Evolutionary conservation across 2,797 vertebrate genomes (phyloP), one percentile per base, ranked within the genome.

Genomic region (Sylvilagus floridanus): DNA sequence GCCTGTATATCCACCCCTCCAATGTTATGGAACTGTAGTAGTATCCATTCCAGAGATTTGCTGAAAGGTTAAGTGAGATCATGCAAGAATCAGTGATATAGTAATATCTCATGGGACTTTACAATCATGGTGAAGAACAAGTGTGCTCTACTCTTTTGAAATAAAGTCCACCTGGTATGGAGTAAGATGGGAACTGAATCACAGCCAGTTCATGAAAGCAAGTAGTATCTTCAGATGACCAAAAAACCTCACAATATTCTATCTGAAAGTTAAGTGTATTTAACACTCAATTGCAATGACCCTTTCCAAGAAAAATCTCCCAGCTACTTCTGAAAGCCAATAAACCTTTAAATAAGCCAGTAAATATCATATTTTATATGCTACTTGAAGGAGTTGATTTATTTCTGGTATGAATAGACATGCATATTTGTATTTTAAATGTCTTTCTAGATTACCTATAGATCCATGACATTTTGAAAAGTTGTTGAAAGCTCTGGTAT

Each of bases 261-360:
- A 71, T 52, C 57, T 81, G 65, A 88, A 90, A 94, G 65, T 78
- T 77, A 86, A 93, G 84, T 22, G 11, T 79, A 75, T 83, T 94
- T 78, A 94, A 88, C 90, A 52, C 84, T 77, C 52, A 60, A 32
- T 63, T 96, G 57, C 68, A 63, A 76, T 3, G n/a, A 30, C 32
- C 37, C 42, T 77, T 89, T 88, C 28, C 52, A 93, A 94, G 28
- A 91, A 94, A 93, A 93, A 94, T 68, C 30, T 66, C 62, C 24
- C n/a, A 90, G 42, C 32, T 85, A 78, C 65, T 88, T 90, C 50
- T 82, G 76, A 88, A 91, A 95, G 66, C 14, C 95, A 92, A 37
- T 47, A 78, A 54, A 21, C 72, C 66, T 88, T 90, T 68, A 10
- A 87, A 37, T 85, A 85, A 16, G 4, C 30, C 77, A 88, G 19